Conservation (phyloP, 2,888 invertebrate species). For the Adineta ricciae region DNA sequence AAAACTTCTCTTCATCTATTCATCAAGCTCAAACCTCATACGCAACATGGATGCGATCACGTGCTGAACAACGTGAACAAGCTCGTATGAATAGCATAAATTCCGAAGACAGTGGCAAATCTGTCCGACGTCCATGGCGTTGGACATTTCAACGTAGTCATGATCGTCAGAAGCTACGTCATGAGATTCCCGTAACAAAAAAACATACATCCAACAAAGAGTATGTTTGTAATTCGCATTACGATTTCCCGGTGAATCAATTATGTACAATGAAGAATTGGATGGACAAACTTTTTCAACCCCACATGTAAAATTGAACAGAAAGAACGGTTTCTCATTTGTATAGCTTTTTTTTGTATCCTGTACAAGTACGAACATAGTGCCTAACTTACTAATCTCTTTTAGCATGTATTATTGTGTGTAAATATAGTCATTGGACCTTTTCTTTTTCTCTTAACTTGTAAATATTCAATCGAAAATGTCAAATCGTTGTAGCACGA, state of each 20-base stretch:
- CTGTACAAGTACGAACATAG: not conserved
- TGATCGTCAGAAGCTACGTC: not conserved
- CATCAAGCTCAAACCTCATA: not conserved
- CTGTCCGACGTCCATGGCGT: not conserved
- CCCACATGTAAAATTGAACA: not conserved
- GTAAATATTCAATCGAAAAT: not conserved
- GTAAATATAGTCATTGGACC: not conserved
- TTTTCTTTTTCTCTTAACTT: not conserved
- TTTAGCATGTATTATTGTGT: not conserved
- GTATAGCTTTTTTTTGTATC: not conserved
- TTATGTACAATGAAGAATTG: not conserved
- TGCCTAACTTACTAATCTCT: not conserved
- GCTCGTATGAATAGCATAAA: not conserved
- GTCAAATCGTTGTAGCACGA: not conserved
- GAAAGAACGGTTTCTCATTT: not conserved
- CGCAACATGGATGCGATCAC: not conserved
- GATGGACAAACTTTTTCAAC: not conserved
- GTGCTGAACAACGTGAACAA: not conserved
- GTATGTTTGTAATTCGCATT: not conserved
- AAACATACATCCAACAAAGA: not conserved
- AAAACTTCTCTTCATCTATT: not conserved
- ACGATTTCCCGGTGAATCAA: not conserved
- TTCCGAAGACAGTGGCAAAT: not conserved
- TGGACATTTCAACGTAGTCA: slow-evolving; percentile 19
- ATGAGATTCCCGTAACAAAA: not conserved